Percentiles rank a stretch among this genome's conserved stretches.
Conservation (phyloP, 2,888 invertebrate genomes). For the Itoplectis maculator region DNA sequence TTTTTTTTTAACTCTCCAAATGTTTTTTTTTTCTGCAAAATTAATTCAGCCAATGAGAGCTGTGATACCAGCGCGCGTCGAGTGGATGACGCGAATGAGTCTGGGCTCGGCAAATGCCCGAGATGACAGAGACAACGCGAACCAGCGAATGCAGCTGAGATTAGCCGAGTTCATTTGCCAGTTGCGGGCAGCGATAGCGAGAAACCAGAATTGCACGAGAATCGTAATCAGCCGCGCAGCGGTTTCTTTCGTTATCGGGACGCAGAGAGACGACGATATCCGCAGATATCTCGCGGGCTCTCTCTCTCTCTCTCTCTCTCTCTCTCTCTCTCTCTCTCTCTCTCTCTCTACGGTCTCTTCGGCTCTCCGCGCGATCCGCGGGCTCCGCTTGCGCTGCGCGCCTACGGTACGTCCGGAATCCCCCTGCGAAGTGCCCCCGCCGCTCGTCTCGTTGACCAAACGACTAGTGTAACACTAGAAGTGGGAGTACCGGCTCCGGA, state of each 20-base stretch:
- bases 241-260: slow-evolving; percentile 14
- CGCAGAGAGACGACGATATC: slow-evolving; percentile 9
- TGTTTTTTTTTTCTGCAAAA: too few relatives aligned
- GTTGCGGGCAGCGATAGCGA: slow-evolving; percentile 27
- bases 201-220: slow-evolving; percentile 23
- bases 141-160: slow-evolving; percentile 26
- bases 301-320: too few relatives aligned
- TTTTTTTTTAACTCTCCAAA: too few relatives aligned
- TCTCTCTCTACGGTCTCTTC: too few relatives aligned
- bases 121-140: neutral
- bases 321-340: too few relatives aligned
- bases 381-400: neutral
- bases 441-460: slow-evolving; percentile 31
- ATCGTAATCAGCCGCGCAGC: slow-evolving; percentile 26
- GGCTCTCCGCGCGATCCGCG: neutral
- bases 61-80: too few relatives aligned
- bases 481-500: slow-evolving; percentile 70
- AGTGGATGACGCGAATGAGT: too few relatives aligned
- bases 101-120: neutral
- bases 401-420: slow-evolving; percentile 29
- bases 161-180: slow-evolving; percentile 35
- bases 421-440: slow-evolving; percentile 36
- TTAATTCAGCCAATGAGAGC: too few relatives aligned
- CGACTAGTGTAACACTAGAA: slow-evolving; percentile 26
- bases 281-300: neutral